Base-by-base conservation (phyloP, 2,888 invertebrate species). In the Trichopria drosophilae region DNA sequence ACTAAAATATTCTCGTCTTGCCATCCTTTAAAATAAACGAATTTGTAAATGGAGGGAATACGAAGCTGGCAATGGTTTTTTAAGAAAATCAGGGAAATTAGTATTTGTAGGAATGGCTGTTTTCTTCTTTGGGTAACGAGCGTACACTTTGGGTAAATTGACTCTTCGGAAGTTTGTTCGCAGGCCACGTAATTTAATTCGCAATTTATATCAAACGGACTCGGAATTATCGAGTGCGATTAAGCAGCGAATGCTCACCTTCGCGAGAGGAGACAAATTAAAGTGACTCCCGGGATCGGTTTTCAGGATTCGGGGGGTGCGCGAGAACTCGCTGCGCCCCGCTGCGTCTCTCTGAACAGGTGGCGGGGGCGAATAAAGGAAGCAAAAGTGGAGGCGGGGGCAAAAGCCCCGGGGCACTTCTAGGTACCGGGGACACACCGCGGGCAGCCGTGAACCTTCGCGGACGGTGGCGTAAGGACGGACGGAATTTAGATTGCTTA, bases 401-500 rank as follows among this genome's bases (percentile, higher is more conserved):
- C 42, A 29, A 37, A 44, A 36, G 56, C 53, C 10, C 44, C 43
- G 24, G 49, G 35, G 54, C 37, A 52, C 54, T 52, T 55, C 52
- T 46, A 52, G 50, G 47, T 45, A 52, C 54, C 40, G 31, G 40
- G 40, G 28, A 28, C 58, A 32, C 51, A 31, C 45, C 39, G 57
- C 46, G 53, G 35, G 51, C 45, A 45, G 36, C 46, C 40, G n/a
- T n/a, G n/a, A n/a, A n/a, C n/a, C n/a, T n/a, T n/a, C n/a, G n/a
- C n/a, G n/a, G n/a, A n/a, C n/a, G n/a, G n/a, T n/a, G 53, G 52
- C 49, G 59, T 63, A 62, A 67, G 64, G 67, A 69, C 64, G 66
- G 67, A 70, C 64, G 65, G 72, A 72, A 72, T 72, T 72, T 72
- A 71, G 69, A 72, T 72, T 72, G 72, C 71, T 72, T 71, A 72